A percentile compares a stretch with the other conserved stretches of the same genome.
These are phyloP conservation scores for Folsomia manolachei DNA, from an alignment of 2,888 invertebrate species.

Conservation along the genomic window DNA sequence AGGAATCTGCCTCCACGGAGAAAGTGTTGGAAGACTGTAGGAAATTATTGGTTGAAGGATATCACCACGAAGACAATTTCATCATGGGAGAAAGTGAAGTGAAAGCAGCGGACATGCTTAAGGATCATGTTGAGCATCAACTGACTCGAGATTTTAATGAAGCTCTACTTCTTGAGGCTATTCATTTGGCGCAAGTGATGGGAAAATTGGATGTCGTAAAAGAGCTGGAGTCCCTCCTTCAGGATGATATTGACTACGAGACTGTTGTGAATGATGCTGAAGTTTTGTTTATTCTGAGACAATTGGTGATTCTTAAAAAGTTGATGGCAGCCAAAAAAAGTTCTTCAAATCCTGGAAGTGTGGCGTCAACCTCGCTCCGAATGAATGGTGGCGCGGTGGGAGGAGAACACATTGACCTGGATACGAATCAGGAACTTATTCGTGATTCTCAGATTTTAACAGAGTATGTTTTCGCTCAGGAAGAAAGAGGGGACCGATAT, in stretches of 20 bases:
- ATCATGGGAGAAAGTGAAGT: constrained; percentile 18
- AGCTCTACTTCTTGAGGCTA: constrained; percentile 22
- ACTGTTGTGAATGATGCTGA: constrained; percentile 20
- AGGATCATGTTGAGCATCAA: constrained; percentile 21
- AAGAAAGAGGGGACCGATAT: constrained; percentile 15
- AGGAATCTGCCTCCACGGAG: constrained; percentile 9
- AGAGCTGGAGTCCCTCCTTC: constrained; percentile 27
- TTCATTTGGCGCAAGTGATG: constrained; percentile 25
- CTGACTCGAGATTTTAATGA: constrained; percentile 9
- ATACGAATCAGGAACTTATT: constrained; percentile 17
- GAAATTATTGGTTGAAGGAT: constrained; percentile 14
- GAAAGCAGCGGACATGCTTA: constrained; percentile 23
- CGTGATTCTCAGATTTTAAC: constrained; percentile 23
- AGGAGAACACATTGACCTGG: constrained; percentile 5
- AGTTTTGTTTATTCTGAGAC: constrained; percentile 27
- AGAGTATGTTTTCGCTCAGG: constrained; percentile 21
- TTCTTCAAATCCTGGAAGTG: constrained; percentile 7
- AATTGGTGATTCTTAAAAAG: constrained; percentile 35
- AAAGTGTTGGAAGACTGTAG: constrained; percentile 12
- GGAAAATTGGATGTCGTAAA: constrained; percentile 29
- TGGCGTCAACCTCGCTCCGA: not conserved
- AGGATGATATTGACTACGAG: constrained; percentile 24
- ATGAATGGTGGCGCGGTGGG: not conserved
- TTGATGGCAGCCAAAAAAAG: constrained; percentile 22
- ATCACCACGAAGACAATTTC: constrained; percentile 12